Evolutionary conservation across 2,888 invertebrate species (phyloP).

Genomic region (Gibbula magus): DNA sequence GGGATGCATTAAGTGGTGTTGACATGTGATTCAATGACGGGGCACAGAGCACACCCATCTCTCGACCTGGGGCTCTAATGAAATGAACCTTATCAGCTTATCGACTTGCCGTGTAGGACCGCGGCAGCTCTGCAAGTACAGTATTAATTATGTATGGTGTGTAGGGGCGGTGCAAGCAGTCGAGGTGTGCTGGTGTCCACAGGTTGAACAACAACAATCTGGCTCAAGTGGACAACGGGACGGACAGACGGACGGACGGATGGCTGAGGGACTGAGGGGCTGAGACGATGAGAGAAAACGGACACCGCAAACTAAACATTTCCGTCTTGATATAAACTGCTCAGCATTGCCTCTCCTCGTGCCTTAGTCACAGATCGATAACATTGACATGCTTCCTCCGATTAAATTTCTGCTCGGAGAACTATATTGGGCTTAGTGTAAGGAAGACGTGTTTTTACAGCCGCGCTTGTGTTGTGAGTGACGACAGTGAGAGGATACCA

Average conservation of each 20-base stretch:
- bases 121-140: not conserved
- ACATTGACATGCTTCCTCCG: not conserved
- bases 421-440: not conserved
- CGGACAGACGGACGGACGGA: not conserved
- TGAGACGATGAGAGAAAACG: no score
- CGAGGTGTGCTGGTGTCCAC: not conserved
- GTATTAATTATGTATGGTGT: conserved; percentile 8
- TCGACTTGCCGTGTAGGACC: conserved; percentile 1
- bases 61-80: not conserved
- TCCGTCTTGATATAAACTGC: no score
- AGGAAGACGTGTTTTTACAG: conserved; percentile 1
- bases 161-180: not conserved
- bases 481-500: no score
- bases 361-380: not conserved
- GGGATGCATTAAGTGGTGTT: no score
- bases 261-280: no score
- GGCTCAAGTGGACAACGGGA: not conserved
- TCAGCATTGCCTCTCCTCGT: not conserved
- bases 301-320: no score
- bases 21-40: not conserved
- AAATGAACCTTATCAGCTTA: conserved; percentile 10
- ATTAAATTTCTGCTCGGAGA: conserved; percentile 1
- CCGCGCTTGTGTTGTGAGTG: no score
- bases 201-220: no score
- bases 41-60: not conserved